Percentiles rank a stretch among this genome's conserved stretches.
Conservation (phyloP, 2,797 vertebrate species). For the Sebastes hubbsi region DNA sequence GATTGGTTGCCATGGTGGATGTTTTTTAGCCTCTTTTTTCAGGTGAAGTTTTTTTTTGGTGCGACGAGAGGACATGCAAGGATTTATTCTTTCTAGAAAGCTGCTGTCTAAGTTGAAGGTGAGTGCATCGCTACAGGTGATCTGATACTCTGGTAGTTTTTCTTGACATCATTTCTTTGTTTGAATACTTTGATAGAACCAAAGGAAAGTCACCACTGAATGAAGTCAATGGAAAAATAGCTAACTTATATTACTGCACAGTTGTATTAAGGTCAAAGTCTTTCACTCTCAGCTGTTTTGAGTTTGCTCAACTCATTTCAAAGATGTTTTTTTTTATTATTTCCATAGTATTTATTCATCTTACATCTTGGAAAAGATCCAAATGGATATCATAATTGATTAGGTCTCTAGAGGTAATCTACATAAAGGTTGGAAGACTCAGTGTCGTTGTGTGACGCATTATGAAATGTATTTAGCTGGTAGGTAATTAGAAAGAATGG, state of each 20-base stretch:
- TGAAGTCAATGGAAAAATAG: not conserved
- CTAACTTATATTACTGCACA: not conserved
- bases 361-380: not conserved
- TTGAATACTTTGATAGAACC: not conserved
- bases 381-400: not conserved
- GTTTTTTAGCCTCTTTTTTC: constrained; percentile 25
- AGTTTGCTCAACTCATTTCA: not conserved
- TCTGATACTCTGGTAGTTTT: not conserved
- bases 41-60: not conserved
- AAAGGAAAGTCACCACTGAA: not conserved
- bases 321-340: not conserved
- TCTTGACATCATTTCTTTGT: not conserved
- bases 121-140: constrained; percentile 36
- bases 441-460: constrained; percentile 12
- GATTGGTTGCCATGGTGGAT: constrained; percentile 32
- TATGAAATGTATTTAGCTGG: constrained; percentile 20
- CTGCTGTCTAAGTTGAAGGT: constrained; percentile 49
- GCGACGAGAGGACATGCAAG: constrained; percentile 25
- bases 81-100: constrained; percentile 25
- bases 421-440: not conserved
- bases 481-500: not conserved
- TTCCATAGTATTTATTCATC: not conserved
- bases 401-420: not conserved
- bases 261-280: not conserved
- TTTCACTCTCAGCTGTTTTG: not conserved